These are phyloP conservation scores for Gymnothorax reevesii DNA, from an alignment of 2,797 vertebrate species.

Conservation along the genomic window DNA sequence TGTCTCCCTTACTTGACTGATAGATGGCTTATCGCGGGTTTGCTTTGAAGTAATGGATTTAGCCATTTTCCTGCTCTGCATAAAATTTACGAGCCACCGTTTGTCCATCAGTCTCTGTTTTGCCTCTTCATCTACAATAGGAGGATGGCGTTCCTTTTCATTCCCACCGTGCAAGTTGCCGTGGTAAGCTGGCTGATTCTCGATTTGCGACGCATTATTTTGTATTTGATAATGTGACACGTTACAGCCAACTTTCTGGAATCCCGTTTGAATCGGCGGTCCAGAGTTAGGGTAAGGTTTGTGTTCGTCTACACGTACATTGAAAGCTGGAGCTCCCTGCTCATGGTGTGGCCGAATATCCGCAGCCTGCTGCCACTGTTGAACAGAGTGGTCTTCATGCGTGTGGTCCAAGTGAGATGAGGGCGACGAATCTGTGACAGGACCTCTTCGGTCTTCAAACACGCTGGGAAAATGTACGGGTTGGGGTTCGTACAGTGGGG, in stretches of 20 bases:
- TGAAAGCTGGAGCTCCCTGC: background rate
- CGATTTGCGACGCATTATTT: background rate
- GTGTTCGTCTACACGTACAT: slow-evolving; percentile 20
- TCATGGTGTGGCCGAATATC: slow-evolving; percentile 2
- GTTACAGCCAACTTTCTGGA: slow-evolving; percentile 7
- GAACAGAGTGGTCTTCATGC: background rate
- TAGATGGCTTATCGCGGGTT: background rate
- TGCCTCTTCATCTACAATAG: slow-evolving; percentile 33
- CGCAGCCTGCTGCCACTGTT: background rate
- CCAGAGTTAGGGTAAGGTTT: background rate
- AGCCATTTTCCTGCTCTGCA: slow-evolving; percentile 35
- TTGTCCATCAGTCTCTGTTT: slow-evolving; percentile 57
- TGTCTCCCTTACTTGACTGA: slow-evolving; percentile 43
- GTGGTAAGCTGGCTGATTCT: background rate
- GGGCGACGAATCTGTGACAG: background rate
- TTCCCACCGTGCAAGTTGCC: background rate
- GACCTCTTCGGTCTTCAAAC: background rate
- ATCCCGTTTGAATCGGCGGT: slow-evolving; percentile 23
- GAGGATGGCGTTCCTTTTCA: background rate
- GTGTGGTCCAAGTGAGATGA: background rate
- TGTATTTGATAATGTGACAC: background rate
- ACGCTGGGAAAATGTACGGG: slow-evolving; percentile 23
- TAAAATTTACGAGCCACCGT: slow-evolving; percentile 62
- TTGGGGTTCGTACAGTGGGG: slow-evolving; percentile 44
- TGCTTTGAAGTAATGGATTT: background rate